Evolutionary conservation across 2,113 vertebrate species (phyloP), one percentile per base, ranked within the genome.

Genomic region (Pseudorectes ferrugineus): DNA sequence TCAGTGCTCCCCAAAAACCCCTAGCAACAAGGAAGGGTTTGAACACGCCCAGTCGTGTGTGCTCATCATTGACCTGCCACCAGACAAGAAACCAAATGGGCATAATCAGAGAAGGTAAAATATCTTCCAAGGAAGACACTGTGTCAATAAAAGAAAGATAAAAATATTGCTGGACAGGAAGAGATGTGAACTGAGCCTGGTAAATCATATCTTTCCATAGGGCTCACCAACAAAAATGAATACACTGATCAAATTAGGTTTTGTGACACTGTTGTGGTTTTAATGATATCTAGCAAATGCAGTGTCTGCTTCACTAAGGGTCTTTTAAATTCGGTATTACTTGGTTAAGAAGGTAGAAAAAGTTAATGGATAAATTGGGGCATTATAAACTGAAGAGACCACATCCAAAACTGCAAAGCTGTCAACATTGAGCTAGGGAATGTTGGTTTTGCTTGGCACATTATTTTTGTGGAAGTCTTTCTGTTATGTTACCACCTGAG

Each of bases 41-140:
- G 99, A 99, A 96, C 99, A 99, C 2, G 99, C 99, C 58, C 99
- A 99, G 97, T 99, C 99, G 0, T 99, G 99, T 31, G 99, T 99
- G 51, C 98, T 99, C 45, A 98, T 99, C 93, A 99, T 99, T 28
- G 99, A 99, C 88, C 97, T 99, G 80, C 99, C 99, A 33, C 96
- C 98, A 7, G 99, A 99, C 71, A 98, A 98, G 94, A 99, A 99
- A 92, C 97, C 98, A 72, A 99, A 99, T 5, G 99, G 99, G 11
- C 99, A 99, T 86, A 95, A 98, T 31, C 99, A 99, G 94, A 99
- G 99, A 94, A 99, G 99, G 99, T 99, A 94, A 85, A 93, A 45
- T 18, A 36, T 31, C 28, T 62, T 55, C 38, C 58, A 19, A 28
- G 12, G 31, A 66, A 85, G 89, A 79, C 26, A 61, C 14, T 61